Base-by-base conservation (phyloP, 2,113 vertebrate genomes). In the Lates calcarifer region DNA sequence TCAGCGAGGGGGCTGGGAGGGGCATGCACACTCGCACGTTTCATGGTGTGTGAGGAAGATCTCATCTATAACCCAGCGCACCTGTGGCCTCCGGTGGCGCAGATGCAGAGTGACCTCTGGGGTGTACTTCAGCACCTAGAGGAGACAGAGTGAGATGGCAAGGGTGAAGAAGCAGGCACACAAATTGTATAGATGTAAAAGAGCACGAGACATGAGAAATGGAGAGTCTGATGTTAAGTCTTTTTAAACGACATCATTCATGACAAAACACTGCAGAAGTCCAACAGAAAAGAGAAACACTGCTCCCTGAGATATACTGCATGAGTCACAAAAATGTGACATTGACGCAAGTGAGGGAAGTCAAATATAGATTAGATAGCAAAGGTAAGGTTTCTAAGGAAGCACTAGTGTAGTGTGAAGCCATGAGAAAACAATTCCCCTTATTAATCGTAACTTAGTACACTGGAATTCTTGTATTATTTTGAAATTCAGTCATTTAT, bases 1-100 rank as follows among this genome's bases (percentile, higher is more conserved):
- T 97, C 96, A 98, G 95, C 97, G 97, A 0, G 98, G 98, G 43
- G 97, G 96, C 77, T 96, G 95, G 79, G 95, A 95, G 79, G 96
- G 96, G 95, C 98, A 99, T 80, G 94, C 82, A 64, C 98, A 99
- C 86, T 99, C 96, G 17, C 98, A 99, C 17, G 89, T 95, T 85
- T 99, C 98, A 3, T 99, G 97, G 87, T 99, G 98, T 24, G 96
- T 95, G 91, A 99, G 91, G 63, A 97, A 96, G 92, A 99, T 97
- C 87, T 99, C 97, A 9, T 96, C 92, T n/a, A 99, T 92, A 64
- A 84, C 93, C 96, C 95, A 96, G 90, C 57, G 91, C 6, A 95
- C 87, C 84, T 65, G 95, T 33, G 89, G 88, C 84, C 86, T 95
- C 91, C 89, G 96, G 72, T 90, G 95, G 60, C 73, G 80, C 20